phyloP scores from a whole-genome alignment of 1,140 invertebrate genomes.

The Portunus trituberculatus region DNA sequence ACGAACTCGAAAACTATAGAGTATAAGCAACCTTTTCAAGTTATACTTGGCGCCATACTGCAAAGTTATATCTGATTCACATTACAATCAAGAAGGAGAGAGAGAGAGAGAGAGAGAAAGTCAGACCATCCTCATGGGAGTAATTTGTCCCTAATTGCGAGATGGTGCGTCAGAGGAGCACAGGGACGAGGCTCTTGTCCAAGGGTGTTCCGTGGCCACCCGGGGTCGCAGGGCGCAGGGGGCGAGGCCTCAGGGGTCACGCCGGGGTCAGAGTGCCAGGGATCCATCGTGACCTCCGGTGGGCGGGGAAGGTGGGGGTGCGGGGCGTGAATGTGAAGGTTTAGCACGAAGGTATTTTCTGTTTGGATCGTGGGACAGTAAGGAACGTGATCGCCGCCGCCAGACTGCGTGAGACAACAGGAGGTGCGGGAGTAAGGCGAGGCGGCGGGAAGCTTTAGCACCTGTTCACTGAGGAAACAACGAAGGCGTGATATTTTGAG shows the following conservation, averaged over 20 bases:
- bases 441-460: conserved; percentile 16
- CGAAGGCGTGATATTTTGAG: conserved; percentile 13
- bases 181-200: neutral
- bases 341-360: neutral
- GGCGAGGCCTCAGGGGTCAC: neutral
- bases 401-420: neutral
- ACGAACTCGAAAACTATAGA: no score
- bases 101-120: neutral
- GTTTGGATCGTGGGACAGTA: neutral
- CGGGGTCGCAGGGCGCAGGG: neutral
- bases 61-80: neutral
- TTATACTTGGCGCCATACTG: neutral
- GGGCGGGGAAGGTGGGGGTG: neutral
- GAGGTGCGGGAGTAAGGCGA: neutral
- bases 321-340: neutral
- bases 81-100: neutral
- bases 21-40: no score
- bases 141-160: neutral
- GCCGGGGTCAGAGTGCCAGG: conserved; percentile 4
- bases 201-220: neutral
- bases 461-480: conserved; percentile 12
- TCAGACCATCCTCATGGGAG: neutral
- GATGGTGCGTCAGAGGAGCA: neutral
- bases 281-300: neutral
- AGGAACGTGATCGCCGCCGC: neutral